Base-by-base conservation (phyloP, 2,797 vertebrate species). In the Urocyon cinereoargenteus region DNA sequence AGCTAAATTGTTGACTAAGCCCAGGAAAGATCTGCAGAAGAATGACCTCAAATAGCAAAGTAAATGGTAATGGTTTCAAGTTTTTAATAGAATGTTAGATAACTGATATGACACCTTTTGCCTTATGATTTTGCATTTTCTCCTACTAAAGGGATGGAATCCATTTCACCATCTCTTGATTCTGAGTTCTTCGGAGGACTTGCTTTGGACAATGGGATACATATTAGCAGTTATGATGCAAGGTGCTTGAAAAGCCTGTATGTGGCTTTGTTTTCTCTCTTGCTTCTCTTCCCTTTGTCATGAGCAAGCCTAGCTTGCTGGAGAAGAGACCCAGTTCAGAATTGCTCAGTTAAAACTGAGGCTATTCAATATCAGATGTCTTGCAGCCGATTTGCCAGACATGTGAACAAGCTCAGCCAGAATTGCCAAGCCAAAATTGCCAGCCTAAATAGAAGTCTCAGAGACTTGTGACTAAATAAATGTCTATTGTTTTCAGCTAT, bases 311-410 rank as follows among this genome's bases (percentile, higher is more conserved):
- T 68, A 22, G 18, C 70, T 95, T 90, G 28, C 75, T 72, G 49
- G 26, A 90, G 75, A 87, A 91, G 36, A 94, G 55, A 53, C 3
- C 5, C 53, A 36, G 26, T 62, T 92, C 26, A 72, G 90, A 95
- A 51, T 26, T 4, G 13, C n/a, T 95, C 49, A 21, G 1, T 66
- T 93, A 22, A 55, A 62, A 14, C 18, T 0, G 64, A 94, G 51
- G 64, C 53, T 77, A n/a, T 90, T 81, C 77, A 94, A 66, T 66
- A 81, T 92, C 82, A 87, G 26, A 36, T 66, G 86, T 86, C 78
- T 64, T 59, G 75, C 10, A 34, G 28, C 15, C 70, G 24, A 77
- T 61, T 61, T 55, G 84, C 57, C 59, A 90, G 26, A n/a, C 18
- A n/a, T 36, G 18, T 53, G 79, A 84, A 9, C 36, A 28, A 87